These are phyloP conservation scores for Melanchra persicariae DNA, from an alignment of 2,888 invertebrate genomes.

Conservation along the genomic window DNA sequence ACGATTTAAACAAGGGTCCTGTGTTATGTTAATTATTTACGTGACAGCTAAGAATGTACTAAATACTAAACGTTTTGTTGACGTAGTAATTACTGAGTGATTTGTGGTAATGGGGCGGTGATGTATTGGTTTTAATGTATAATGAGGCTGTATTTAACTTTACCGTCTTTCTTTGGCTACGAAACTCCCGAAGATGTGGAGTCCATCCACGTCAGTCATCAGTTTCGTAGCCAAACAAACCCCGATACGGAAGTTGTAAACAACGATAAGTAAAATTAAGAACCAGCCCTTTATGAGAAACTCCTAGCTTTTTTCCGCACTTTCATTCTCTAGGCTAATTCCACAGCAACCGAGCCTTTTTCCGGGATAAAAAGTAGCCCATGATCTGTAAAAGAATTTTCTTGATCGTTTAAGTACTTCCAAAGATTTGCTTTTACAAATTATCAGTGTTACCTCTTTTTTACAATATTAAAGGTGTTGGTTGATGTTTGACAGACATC, in stretches of 20 bases:
- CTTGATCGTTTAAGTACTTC: not conserved
- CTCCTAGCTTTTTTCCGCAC: not conserved
- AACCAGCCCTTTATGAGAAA: not conserved
- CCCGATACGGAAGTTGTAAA: too few species aligned
- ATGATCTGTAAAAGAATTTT: not conserved
- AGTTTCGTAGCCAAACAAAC: too few species aligned
- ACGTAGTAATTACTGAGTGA: slow-evolving; percentile 47
- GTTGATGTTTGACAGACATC: too few species aligned
- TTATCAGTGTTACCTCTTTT: too few species aligned
- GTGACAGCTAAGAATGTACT: slow-evolving; percentile 68
- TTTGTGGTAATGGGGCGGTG: slow-evolving; percentile 21
- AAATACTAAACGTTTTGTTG: slow-evolving; percentile 51
- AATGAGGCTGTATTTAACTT: not conserved
- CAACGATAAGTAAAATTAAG: not conserved
- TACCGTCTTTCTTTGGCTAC: not conserved
- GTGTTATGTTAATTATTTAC: slow-evolving; percentile 80
- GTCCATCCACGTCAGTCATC: too few species aligned
- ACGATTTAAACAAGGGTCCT: slow-evolving; percentile 74
- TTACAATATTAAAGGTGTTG: too few species aligned
- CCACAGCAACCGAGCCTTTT: not conserved
- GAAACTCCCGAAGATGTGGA: too few species aligned
- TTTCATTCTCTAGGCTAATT: not conserved
- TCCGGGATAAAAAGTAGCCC: not conserved
- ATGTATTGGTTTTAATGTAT: slow-evolving; percentile 6
- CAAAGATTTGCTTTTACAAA: too few species aligned